Conservation (phyloP, 2,113 vertebrate genomes). For the Rhea americana region DNA sequence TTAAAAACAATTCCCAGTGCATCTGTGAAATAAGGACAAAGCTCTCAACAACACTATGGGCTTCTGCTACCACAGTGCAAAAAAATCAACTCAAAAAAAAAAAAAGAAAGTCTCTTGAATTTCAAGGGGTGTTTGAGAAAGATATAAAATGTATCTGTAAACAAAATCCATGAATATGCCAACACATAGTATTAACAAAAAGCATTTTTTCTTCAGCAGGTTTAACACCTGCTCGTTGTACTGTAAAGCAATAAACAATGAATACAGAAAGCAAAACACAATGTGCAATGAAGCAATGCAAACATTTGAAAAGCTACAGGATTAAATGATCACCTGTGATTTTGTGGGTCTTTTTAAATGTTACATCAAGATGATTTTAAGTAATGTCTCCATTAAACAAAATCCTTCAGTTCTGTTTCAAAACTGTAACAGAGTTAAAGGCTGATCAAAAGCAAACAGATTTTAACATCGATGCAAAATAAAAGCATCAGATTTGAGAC, state of each 20-base stretch:
- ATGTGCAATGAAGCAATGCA: slow-evolving; percentile 47
- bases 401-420: slow-evolving; percentile 37
- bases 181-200: slow-evolving; percentile 23
- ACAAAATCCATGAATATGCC: slow-evolving; percentile 3
- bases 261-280: slow-evolving; percentile 64
- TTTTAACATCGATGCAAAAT: background rate
- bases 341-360: slow-evolving; percentile 53
- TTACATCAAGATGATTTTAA: slow-evolving; percentile 47
- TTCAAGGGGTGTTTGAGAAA: slow-evolving; percentile 39
- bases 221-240: slow-evolving; percentile 60
- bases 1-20: slow-evolving; percentile 87
- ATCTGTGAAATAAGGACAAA: slow-evolving; percentile 92
- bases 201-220: slow-evolving; percentile 49
- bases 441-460: slow-evolving; percentile 21
- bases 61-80: slow-evolving; percentile 70
- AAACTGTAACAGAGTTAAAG: slow-evolving; percentile 41
- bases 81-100: background rate
- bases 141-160: background rate
- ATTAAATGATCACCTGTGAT: slow-evolving; percentile 63
- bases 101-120: background rate
- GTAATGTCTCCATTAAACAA: slow-evolving; percentile 27
- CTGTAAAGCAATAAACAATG: slow-evolving; percentile 62
- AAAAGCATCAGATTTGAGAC: slow-evolving; percentile 32
- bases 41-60: slow-evolving; percentile 71
- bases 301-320: slow-evolving; percentile 57